Evolutionary conservation across 2,888 invertebrate species (phyloP).

Genomic region (Tridacna crocea): DNA sequence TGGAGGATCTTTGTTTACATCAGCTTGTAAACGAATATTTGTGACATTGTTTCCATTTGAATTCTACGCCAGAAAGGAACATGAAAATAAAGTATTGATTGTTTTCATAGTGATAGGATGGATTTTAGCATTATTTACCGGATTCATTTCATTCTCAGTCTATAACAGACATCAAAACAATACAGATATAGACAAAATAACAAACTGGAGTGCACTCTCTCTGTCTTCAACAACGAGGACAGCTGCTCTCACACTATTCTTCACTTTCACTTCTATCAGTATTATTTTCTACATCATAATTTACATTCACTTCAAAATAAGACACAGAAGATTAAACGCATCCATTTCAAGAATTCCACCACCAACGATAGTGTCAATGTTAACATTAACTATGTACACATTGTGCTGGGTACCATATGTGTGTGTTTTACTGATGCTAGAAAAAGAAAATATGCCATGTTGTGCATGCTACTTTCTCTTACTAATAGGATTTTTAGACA

Average conservation of each 20-base stretch:
- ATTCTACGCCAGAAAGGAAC: not conserved
- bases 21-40: slow-evolving; percentile 1
- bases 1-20: not conserved
- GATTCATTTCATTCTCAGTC: not conserved
- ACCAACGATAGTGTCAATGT: not conserved
- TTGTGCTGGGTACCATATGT: slow-evolving; percentile 12
- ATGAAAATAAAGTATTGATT: not conserved
- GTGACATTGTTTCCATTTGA: slow-evolving; percentile 2
- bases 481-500: not conserved
- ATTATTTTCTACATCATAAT: not conserved
- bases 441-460: not conserved
- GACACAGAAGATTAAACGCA: not conserved
- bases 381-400: not conserved
- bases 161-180: not conserved
- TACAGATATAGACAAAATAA: not conserved
- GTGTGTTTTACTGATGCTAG: not conserved
- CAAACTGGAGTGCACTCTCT: slow-evolving; percentile 3
- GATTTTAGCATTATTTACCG: not conserved
- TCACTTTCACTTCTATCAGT: not conserved
- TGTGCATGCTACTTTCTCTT: slow-evolving; percentile 3
- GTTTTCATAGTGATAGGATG: not conserved
- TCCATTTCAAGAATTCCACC: not conserved
- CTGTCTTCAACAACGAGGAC: not conserved
- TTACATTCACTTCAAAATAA: not conserved
- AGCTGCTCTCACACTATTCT: not conserved